These are phyloP conservation scores for Cavia aperea DNA, from an alignment of 2,113 vertebrate species.

Conservation along the genomic window DNA sequence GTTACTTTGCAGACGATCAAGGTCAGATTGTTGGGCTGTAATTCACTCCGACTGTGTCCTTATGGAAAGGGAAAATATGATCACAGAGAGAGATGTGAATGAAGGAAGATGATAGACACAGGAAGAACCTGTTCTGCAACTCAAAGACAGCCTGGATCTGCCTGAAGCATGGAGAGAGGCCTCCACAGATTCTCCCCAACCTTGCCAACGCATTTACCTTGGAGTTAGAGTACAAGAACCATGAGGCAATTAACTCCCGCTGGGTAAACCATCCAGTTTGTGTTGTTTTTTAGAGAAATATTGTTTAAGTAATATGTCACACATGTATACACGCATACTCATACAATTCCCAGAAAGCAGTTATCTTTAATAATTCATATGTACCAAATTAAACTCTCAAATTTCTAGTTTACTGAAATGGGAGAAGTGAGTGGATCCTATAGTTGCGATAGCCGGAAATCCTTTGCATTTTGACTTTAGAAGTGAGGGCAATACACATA, in stretches of 20 bases:
- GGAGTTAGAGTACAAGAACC: not conserved
- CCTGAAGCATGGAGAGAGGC: too few relatives aligned
- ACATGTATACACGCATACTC: not conserved
- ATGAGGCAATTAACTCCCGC: not conserved
- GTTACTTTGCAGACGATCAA: not conserved
- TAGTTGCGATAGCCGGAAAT: not conserved
- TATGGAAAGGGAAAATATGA: not conserved
- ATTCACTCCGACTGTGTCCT: not conserved
- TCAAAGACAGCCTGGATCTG: not conserved
- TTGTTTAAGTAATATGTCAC: not conserved
- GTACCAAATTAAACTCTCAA: not conserved
- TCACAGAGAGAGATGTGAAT: not conserved
- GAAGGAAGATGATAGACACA: not conserved
- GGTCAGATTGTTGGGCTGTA: not conserved
- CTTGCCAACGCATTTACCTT: not conserved
- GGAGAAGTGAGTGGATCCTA: not conserved
- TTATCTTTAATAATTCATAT: not conserved
- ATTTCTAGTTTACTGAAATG: not conserved
- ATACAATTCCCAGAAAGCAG: not conserved
- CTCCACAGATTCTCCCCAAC: not conserved
- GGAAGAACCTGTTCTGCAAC: not conserved
- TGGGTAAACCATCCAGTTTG: not conserved
- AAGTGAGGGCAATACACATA: not conserved
- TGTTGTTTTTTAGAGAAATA: constrained; percentile 10
- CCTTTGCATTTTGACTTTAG: not conserved